Evolutionary conservation across 2,113 vertebrate genomes (phyloP), one percentile per base, ranked within the genome.

Genomic region (Siniperca knerii): DNA sequence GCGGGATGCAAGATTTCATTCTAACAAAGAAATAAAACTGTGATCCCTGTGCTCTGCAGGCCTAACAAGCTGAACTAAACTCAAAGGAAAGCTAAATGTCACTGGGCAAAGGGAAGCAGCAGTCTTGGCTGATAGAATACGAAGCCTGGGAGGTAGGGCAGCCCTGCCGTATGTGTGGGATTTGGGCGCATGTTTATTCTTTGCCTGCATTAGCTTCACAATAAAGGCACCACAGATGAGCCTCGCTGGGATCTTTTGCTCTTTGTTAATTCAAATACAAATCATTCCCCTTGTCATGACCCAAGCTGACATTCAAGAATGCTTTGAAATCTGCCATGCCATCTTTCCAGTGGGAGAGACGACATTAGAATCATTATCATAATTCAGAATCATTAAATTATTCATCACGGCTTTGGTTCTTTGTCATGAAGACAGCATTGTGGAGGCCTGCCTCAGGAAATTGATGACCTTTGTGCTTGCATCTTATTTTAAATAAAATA

Each of bases 71-170:
- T 89, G 91, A 90, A 92, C 88, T 88, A 83, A 90, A 83, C 78
- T 71, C 87, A 91, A 90, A 90, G 52, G 57, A 81, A 90, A 89
- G 85, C 90, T 86, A 93, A 94, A 95, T 94, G 93, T 95, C 94
- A 95, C 79, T 55, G 83, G 90, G 86, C 84, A 82, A 71, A 90
- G 58, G 50, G 54, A 81, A 74, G 80, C 85, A 62, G 64, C 80
- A 68, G 74, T 72, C 72, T 80, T 78, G 81, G 84, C 83, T 79
- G 81, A 81, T 78, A 77, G 85, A 82, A 87, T 74, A 35, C 21
- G 37, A 66, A 72, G 84, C 79, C 73, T 65, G 85, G 82, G 83
- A 80, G 83, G 85, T 48, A 50, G 69, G 75, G 67, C 18, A 8
- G 71, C 74, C 67, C 62, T 11, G 71, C 66, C n/a, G 55, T 68